Evolutionary conservation across 2,113 vertebrate species (phyloP), one percentile per base, ranked within the genome.

Genomic region (Motacilla alba): DNA sequence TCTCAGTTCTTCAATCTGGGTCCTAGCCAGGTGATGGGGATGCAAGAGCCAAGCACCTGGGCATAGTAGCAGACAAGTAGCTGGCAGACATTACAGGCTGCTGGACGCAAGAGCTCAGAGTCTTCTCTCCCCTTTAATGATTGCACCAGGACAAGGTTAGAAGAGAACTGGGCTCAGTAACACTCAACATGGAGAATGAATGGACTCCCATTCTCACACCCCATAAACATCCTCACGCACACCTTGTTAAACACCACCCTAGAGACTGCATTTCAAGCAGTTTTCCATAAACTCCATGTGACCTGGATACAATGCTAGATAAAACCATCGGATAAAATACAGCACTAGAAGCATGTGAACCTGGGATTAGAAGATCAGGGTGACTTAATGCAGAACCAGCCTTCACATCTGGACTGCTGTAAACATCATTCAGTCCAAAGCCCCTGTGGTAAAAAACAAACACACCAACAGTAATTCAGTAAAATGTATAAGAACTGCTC

Each of bases 181-280:
- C 75, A 69, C 52, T 85, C 78, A 78, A 28, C 2, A 0, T 60
- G 67, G 43, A 94, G 91, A 89, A 95, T 26, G 74, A 93, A 94
- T 81, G 60, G 92, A 92, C 87, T 93, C 81, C 86, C 89, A 74
- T 89, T 96, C 94, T 92, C 89, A 94, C 89, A 94, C 84, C 80
- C 76, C 92, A 93, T 95, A 94, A 96, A 96, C 95, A 92, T 95
- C 85, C 76, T 94, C 78, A 67, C 7, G 19, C 77, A 92, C 92
- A 94, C 90, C 92, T 96, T 95, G 70, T 95, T 94, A 95, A 96
- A 94, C 77, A 77, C 64, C 74, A 80, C 86, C 83, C 92, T 8
- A 49, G 94, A 89, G 90, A 89, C 68, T 52, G 55, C 67, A 44
- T 92, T 95, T 93, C 87, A 90, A 93, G 93, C 79, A 63, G 93